Percentiles rank a stretch among this genome's conserved stretches.
Evolutionary conservation across 30 jellyfish, hydroid and myxozoan species (phyloP).

Genomic region (Chironex yamaguchii): DNA sequence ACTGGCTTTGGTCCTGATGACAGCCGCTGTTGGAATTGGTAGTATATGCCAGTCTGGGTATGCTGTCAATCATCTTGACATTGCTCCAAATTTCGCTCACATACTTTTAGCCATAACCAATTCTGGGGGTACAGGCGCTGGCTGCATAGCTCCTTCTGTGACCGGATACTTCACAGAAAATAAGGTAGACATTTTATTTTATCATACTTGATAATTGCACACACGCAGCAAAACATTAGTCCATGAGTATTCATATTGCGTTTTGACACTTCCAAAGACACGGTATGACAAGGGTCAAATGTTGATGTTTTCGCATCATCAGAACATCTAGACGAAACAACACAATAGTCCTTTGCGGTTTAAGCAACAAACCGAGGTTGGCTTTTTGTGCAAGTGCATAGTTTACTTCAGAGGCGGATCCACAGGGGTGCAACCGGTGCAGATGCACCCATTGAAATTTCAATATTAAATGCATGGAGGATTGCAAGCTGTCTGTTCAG

Average conservation of each 20-base stretch:
- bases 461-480: too few species aligned
- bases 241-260: neutral
- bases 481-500: too few species aligned
- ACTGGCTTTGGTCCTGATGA: slow-evolving; percentile 56
- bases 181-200: slow-evolving; percentile 1
- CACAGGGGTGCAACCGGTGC: too few species aligned
- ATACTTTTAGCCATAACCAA: slow-evolving; percentile 43
- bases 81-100: slow-evolving; percentile 58
- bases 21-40: slow-evolving; percentile 55
- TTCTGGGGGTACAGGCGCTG: slow-evolving; percentile 65
- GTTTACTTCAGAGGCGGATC: too few species aligned
- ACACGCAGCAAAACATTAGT: neutral
- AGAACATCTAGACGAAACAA: too few species aligned
- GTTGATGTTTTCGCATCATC: too few species aligned
- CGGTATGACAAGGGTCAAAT: neutral
- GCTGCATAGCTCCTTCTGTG: slow-evolving; percentile 61
- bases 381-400: too few species aligned
- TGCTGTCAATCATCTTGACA: slow-evolving; percentile 54
- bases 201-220: neutral
- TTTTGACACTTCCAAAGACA: neutral
- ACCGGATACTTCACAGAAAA: slow-evolving; percentile 56
- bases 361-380: too few species aligned
- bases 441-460: too few species aligned
- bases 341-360: too few species aligned
- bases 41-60: slow-evolving; percentile 43